Base-by-base conservation (phyloP, 2,113 vertebrate genomes). In the Prunella fulvescens region DNA sequence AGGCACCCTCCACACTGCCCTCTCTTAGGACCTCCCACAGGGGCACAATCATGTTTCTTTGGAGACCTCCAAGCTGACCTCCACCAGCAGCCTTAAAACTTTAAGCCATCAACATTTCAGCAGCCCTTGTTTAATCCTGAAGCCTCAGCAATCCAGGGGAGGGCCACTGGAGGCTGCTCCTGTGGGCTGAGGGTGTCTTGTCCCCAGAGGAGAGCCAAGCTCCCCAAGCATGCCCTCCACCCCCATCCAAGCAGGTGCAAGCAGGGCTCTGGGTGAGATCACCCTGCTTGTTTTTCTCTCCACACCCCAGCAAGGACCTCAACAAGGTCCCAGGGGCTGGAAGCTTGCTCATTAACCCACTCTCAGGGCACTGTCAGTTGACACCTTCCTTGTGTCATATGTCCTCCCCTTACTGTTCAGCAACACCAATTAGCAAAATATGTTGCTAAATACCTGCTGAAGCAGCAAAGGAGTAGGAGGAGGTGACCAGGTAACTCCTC, bases 371-470 rank as follows among this genome's bases (percentile, higher is more conserved):
- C 71, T 35, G 5, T 29, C 1, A 15, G 53, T 51, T 83, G 58
- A 35, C 24, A 86, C 74, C 45, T 81, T 48, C 65, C 2, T 3
- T 28, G 57, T 50, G 57, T 53, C 16, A 6, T 20, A 73, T 40
- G 50, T 37, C 22, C 33, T 47, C 19, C 31, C 33, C n/a, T 39
- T 10, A 33, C 71, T 72, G 60, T 81, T 88, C 85, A 87, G 83
- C 76, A 54, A 15, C 42, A 71, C 92, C 95, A 92, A 92, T 94
- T 92, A 91, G 86, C 74, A 81, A 85, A 95, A 95, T 25, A 45
- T 17, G 8, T 91, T 95, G 95, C 92, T 94, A 96, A 97, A 93
- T 81, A 95, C 56, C 67, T 87, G 80, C 90, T 92, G 95, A 97
- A 96, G 96, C 73, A 40, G 73, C 48, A 74, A 65, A 90, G 78